Evolutionary conservation across 2,113 vertebrate species (phyloP).

Genomic region (Chrysemys picta): DNA sequence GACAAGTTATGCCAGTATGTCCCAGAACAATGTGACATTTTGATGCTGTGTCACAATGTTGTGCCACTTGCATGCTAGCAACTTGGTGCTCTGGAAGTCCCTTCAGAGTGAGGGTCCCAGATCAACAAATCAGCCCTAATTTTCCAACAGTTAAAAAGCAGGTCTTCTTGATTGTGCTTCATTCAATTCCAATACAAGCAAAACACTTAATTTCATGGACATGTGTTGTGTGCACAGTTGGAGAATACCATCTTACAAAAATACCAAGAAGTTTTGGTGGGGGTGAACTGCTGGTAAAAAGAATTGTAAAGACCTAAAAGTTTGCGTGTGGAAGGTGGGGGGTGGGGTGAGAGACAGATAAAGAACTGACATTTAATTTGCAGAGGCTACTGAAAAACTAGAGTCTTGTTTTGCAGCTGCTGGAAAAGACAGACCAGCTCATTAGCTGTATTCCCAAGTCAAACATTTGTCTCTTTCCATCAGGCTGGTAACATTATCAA

Average conservation of each 20-base stretch:
- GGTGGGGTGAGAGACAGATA: not conserved
- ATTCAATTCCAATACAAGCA: not conserved
- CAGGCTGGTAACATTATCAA: not conserved
- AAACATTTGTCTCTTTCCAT: not conserved
- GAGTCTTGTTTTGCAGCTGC: accelerated
- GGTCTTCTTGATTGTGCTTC: not conserved
- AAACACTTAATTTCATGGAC: not conserved
- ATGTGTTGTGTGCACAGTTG: not conserved
- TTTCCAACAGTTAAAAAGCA: not conserved
- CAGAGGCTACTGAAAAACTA: not conserved
- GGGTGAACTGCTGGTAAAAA: not conserved
- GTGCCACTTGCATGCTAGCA: not conserved
- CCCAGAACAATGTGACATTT: not conserved
- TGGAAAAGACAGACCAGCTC: not conserved
- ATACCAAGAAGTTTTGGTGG: not conserved
- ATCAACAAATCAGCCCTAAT: not conserved
- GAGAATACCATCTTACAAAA: not conserved
- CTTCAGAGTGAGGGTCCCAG: not conserved
- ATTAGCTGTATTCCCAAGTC: slow-evolving; percentile 2
- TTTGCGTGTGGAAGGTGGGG: not conserved
- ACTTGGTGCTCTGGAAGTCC: not conserved
- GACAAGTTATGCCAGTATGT: not conserved
- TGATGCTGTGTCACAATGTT: not conserved
- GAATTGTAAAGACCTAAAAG: not conserved
- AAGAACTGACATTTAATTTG: not conserved